phyloP scores from a whole-genome alignment of 2,888 invertebrate species.

The Melieria omissa region DNA sequence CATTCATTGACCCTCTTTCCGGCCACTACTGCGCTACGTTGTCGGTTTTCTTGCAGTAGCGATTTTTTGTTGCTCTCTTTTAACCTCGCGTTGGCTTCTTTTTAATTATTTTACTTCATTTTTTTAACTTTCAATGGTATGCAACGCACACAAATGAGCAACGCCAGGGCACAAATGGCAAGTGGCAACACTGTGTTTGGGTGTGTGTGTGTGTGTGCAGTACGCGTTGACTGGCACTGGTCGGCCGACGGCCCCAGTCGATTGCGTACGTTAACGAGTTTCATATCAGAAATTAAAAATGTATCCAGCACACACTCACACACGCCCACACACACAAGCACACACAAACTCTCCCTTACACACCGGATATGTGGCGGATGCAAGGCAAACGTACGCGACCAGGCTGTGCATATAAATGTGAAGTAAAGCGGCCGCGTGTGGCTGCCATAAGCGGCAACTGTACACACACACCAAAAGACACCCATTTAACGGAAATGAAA shows the following conservation, averaged over 20 bases:
- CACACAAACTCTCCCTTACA: background rate
- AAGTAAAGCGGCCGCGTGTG: background rate
- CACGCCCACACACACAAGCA: background rate
- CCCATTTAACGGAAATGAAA: conserved; percentile 25
- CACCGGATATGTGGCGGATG: background rate
- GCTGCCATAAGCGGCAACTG: conserved; percentile 2
- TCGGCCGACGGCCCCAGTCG: background rate
- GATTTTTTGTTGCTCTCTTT: no score
- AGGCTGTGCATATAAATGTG: background rate
- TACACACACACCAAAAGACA: conserved; percentile 11
- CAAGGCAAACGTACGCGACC: background rate
- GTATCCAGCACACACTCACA: background rate
- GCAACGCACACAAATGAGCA: no score
- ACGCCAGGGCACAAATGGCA: no score
- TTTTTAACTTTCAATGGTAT: no score
- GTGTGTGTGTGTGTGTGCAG: no score
- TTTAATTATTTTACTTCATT: no score
- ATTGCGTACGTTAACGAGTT: conserved; percentile 25
- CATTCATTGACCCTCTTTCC: no score
- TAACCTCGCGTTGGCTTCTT: no score
- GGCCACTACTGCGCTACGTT: no score
- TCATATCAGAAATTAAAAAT: conserved; percentile 23
- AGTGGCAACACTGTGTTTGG: no score
- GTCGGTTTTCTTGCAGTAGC: no score
- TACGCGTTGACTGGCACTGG: no score